Evolutionary conservation across 2,113 vertebrate genomes (phyloP).

Genomic region (Dasypus novemcinctus): DNA sequence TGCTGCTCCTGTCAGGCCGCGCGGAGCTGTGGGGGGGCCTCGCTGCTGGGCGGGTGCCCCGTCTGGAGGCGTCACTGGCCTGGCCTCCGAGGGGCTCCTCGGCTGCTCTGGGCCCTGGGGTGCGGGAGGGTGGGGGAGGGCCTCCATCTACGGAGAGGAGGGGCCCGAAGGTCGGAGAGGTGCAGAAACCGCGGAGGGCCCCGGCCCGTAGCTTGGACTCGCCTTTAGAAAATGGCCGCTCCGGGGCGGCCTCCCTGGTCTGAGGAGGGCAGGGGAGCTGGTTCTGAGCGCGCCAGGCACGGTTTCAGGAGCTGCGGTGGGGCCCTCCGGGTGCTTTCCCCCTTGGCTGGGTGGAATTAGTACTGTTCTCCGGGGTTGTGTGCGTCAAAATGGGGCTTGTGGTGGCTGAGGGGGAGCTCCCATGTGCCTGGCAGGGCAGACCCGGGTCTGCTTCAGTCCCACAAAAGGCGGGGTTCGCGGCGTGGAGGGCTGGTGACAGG

Average conservation of each 20-base stretch:
- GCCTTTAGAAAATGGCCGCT: not conserved
- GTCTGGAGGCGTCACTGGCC: not conserved
- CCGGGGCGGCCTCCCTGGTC: not conserved
- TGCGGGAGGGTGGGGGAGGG: not conserved
- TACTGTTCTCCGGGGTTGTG: not conserved
- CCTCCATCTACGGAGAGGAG: not conserved
- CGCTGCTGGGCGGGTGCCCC: not conserved
- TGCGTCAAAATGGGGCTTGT: not conserved
- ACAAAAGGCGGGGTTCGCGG: not conserved
- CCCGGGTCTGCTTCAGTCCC: not conserved
- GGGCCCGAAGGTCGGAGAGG: not conserved
- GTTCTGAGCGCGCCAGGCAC: not conserved
- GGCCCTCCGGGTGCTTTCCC: not conserved
- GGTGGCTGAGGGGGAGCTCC: not conserved
- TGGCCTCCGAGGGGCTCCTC: not conserved
- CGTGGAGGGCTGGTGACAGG: not conserved
- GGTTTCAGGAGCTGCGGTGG: not conserved
- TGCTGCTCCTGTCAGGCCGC: not conserved
- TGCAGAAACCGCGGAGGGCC: not conserved
- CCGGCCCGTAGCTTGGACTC: not conserved
- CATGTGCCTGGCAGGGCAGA: not conserved
- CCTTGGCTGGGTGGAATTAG: not conserved
- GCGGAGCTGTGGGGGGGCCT: not conserved
- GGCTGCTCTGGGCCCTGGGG: not conserved
- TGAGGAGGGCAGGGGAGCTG: not conserved